Conservation (phyloP, 2,888 invertebrate genomes). For the Cataglyphis rosenhaueri region DNA sequence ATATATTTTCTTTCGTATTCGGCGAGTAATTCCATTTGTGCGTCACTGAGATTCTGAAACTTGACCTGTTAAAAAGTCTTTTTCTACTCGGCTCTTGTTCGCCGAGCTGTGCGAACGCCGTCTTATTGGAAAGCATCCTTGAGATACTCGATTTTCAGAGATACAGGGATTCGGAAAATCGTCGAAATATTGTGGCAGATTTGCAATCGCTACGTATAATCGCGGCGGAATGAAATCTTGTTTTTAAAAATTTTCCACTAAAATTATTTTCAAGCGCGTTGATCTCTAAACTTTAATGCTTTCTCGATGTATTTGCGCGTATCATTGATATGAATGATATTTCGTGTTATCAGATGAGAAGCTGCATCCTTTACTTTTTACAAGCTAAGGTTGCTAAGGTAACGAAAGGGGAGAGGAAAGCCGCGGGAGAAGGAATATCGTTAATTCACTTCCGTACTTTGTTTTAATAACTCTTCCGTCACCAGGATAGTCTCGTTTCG, state of each 20-base stretch:
- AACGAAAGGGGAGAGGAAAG: conserved; percentile 33
- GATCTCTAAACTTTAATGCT: neutral
- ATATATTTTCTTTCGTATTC: conserved; percentile 65
- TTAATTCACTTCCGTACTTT: conserved; percentile 58
- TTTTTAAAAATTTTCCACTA: neutral
- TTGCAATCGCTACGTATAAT: neutral
- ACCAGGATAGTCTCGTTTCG: conserved; percentile 56
- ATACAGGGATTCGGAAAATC: conserved; percentile 14
- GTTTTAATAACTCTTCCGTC: conserved; percentile 63
- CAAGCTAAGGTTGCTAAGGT: neutral
- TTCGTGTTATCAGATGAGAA: conserved; percentile 13
- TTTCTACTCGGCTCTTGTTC: conserved; percentile 69
- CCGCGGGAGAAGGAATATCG: conserved; percentile 45
- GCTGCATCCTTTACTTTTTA: neutral
- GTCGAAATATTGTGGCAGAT: conserved; percentile 38
- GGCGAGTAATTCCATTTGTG: conserved; percentile 82
- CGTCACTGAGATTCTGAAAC: conserved; percentile 81
- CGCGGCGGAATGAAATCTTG: neutral
- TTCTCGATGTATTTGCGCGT: neutral
- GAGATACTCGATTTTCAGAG: conserved; percentile 1
- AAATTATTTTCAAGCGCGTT: neutral
- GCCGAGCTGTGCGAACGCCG: conserved; percentile 36
- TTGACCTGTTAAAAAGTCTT: conserved; percentile 84
- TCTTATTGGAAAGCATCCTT: conserved; percentile 22
- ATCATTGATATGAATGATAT: conserved; percentile 6